A percentile compares a stretch with the other conserved stretches of the same genome.
These are phyloP conservation scores for Caenorhabditis latens DNA, from an alignment of 1,140 invertebrate species.

Conservation along the genomic window DNA sequence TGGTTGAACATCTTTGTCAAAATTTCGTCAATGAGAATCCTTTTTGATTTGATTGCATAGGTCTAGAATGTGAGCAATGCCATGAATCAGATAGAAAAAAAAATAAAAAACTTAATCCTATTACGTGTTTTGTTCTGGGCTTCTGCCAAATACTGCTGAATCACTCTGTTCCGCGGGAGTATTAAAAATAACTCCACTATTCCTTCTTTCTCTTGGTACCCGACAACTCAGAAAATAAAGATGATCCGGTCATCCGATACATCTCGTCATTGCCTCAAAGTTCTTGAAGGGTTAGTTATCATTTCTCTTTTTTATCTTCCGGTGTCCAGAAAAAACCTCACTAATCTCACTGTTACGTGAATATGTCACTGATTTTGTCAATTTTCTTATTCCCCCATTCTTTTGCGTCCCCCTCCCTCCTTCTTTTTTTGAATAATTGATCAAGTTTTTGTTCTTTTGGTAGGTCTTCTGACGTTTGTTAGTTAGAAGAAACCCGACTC, in stretches of 20 bases:
- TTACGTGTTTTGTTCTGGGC: too few species aligned
- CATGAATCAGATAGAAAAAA: background rate
- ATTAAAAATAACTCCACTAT: background rate
- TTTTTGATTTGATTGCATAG: background rate
- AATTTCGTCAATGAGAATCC: background rate
- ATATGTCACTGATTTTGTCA: background rate
- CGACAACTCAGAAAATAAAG: background rate
- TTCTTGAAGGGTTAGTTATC: conserved; percentile 53
- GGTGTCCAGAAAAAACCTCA: background rate
- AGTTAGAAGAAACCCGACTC: background rate
- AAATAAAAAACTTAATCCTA: background rate
- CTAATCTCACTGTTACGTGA: background rate
- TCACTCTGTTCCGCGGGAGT: too few species aligned
- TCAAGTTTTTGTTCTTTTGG: background rate
- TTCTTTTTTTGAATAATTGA: conserved; percentile 11
- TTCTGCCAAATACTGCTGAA: too few species aligned
- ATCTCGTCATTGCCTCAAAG: conserved; percentile 46
- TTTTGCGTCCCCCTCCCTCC: background rate
- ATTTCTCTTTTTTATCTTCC: background rate
- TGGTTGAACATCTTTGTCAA: background rate
- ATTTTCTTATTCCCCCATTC: background rate
- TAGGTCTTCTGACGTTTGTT: background rate
- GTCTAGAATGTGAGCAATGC: background rate
- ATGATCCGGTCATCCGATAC: conserved; percentile 44
- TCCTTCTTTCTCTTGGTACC: background rate